Conservation (phyloP, 2,797 vertebrate genomes). For the Labroides dimidiatus region DNA sequence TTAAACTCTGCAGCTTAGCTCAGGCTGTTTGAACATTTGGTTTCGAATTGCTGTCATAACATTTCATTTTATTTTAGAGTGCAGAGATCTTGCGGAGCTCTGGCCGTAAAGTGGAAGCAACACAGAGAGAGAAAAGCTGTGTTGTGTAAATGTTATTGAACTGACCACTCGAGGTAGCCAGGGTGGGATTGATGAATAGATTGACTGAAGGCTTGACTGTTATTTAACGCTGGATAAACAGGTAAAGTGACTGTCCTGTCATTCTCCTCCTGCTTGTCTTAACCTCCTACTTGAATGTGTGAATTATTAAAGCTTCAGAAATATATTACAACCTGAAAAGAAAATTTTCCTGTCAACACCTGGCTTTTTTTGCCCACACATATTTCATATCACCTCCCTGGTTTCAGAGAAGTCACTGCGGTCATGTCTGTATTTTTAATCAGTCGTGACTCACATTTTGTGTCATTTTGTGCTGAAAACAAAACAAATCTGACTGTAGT, state of each 20-base stretch:
- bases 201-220: slow-evolving; percentile 42
- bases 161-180: slow-evolving; percentile 30
- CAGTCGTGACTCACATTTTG: background rate
- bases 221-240: slow-evolving; percentile 35
- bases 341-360: slow-evolving; percentile 60
- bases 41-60: background rate
- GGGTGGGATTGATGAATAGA: slow-evolving; percentile 50
- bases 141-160: slow-evolving; percentile 41
- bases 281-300: slow-evolving; percentile 22
- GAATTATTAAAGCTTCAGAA: slow-evolving; percentile 15
- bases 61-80: background rate
- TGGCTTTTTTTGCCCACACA: slow-evolving; percentile 56
- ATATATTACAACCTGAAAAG: slow-evolving; percentile 50
- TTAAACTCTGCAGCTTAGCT: no score
- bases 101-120: background rate
- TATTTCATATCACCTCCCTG: slow-evolving; percentile 50
- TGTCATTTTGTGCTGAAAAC: no score
- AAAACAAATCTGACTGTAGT: slow-evolving; percentile 24
- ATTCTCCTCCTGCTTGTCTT: slow-evolving; percentile 40
- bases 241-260: slow-evolving; percentile 44
- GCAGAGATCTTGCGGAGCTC: background rate
- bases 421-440: slow-evolving; percentile 29
- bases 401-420: slow-evolving; percentile 41
- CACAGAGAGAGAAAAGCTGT: background rate
- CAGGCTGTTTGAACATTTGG: background rate